These are phyloP conservation scores for Ophioderma brevispina DNA, from an alignment of 35 echinoderm and acorn worm species.

Conservation along the genomic window DNA sequence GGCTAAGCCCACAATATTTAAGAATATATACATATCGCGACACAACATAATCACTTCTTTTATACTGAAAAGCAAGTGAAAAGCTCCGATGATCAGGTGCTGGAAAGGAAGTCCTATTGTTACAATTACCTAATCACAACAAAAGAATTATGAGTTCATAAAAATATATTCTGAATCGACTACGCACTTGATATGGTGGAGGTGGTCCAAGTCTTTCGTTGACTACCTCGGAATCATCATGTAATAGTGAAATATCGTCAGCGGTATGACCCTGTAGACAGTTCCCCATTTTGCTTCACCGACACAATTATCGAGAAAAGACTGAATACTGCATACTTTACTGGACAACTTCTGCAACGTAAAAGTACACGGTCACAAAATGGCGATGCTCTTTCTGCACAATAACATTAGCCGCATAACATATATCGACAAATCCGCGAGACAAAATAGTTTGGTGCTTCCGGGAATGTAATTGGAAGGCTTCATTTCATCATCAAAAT, in stretches of 20 bases:
- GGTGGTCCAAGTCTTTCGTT: constrained; percentile 67
- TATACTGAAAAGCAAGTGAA: no score
- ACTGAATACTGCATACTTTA: background rate
- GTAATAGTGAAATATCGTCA: constrained; percentile 72
- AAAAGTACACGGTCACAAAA: background rate
- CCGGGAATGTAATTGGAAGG: background rate
- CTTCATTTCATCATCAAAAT: background rate
- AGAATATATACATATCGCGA: no score
- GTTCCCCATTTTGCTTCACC: constrained; percentile 60
- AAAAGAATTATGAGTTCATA: background rate
- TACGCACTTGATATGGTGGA: constrained; percentile 68
- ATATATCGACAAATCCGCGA: background rate
- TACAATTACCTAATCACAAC: background rate
- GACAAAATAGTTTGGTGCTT: background rate
- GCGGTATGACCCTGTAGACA: constrained; percentile 72
- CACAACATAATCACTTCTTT: no score
- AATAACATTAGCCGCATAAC: background rate
- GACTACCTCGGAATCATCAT: constrained; percentile 60
- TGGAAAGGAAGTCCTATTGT: background rate
- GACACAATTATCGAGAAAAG: background rate
- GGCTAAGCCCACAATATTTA: no score
- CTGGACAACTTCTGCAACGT: background rate
- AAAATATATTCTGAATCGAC: background rate
- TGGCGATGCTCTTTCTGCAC: background rate
- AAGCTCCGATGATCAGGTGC: background rate